Conservation (phyloP, 2,888 invertebrate species). For the Loripinus fragilis region DNA sequence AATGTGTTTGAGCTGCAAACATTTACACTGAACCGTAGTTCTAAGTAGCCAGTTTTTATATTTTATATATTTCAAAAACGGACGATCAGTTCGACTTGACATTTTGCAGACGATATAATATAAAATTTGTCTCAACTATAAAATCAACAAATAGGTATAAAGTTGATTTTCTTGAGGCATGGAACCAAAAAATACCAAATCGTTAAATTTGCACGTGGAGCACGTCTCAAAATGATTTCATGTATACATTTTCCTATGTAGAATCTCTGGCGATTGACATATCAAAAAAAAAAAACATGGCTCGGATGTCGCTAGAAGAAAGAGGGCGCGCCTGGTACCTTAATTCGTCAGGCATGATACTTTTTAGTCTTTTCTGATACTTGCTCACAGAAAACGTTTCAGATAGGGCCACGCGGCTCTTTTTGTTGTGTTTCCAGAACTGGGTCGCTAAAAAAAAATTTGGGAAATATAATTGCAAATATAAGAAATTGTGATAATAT, state of each 20-base stretch:
- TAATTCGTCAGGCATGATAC: background rate
- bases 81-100: background rate
- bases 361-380: background rate
- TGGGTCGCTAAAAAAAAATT: background rate
- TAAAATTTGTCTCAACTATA: background rate
- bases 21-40: background rate
- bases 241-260: background rate
- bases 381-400: background rate
- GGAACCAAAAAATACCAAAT: background rate
- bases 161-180: background rate
- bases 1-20: too few relatives aligned
- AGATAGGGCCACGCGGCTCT: background rate
- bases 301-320: slow-evolving; percentile 22
- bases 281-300: slow-evolving; percentile 20
- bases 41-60: background rate
- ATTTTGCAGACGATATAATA: background rate
- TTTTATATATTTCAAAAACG: background rate
- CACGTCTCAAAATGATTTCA: background rate
- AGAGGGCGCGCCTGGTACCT: slow-evolving; percentile 12
- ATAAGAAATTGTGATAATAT: background rate
- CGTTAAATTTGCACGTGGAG: background rate
- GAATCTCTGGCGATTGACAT: background rate
- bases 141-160: background rate
- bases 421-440: too few relatives aligned
- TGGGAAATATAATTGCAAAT: background rate